Base-by-base conservation (phyloP, 2,113 vertebrate genomes). In the Percopsis transmontana region DNA sequence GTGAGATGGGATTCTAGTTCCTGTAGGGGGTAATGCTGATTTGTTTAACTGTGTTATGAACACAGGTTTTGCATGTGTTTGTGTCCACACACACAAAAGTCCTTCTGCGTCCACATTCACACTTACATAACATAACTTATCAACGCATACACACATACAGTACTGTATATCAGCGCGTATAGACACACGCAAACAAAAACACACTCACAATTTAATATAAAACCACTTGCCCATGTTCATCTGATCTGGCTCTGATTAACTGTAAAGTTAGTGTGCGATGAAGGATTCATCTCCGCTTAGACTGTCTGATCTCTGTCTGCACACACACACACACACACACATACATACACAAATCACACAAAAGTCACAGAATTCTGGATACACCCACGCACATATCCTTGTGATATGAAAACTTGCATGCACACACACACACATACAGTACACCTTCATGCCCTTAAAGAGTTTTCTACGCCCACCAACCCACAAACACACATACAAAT, bases 201-300 rank as follows among this genome's bases (percentile, higher is more conserved):
- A 42, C 38, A 54, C 45, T 20, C 41, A 61, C 20, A 45, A 18
- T 19, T 18, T 7, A 51, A 33, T 33, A 33, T 6, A 33, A 33
- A 33, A 33, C 27, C n/a, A n/a, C n/a, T n/a, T n/a, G n/a, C n/a
- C n/a, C n/a, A n/a, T 33, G 27, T 7, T 33, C 8, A 33, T 51
- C 2, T 3, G 72, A 18, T 63, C 33, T 48, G 41, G 15, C 16
- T 42, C 33, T 24, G 15, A 15, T 23, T 39, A n/a, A 38, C 24
- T 67, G 15, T 15, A 16, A 38, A 52, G 18, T 19, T 21, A 38
- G 12, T 3, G 1, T 18, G 9, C 20, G n/a, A 39, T 66, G 58
- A 27, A 66, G 21, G 12, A 68, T 64, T 75, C 54, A 76, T 19
- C 64, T 38, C 18, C 27, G 39, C 45, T 55, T 57, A 57, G 27